Conservation (phyloP, 1,140 invertebrate species). For the Diorhabda sublineata region DNA sequence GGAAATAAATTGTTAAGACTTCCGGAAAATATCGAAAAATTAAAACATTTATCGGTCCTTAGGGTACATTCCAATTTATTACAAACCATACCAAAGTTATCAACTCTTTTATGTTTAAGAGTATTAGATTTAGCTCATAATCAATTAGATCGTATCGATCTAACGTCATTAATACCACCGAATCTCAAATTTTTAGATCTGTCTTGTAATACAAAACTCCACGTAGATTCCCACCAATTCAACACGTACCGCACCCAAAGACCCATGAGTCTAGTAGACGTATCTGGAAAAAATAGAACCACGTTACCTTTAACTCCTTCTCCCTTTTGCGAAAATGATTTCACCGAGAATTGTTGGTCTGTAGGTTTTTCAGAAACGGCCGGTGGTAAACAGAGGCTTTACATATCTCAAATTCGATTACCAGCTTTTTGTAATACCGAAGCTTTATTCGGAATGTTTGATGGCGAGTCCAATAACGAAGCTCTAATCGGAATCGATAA, state of each 20-base stretch:
- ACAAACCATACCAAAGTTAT: constrained; percentile 68
- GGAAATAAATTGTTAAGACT: constrained; percentile 75
- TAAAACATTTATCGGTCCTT: constrained; percentile 69
- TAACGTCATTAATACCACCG: constrained; percentile 69
- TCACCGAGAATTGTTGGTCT: constrained; percentile 63
- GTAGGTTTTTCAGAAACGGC: constrained; percentile 83
- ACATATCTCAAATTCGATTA: constrained; percentile 70
- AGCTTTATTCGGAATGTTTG: constrained; percentile 77
- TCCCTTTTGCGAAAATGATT: constrained; percentile 56
- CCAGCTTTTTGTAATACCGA: constrained; percentile 73
- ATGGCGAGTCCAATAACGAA: constrained; percentile 67
- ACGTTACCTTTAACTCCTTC: constrained; percentile 60
- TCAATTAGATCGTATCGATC: constrained; percentile 72
- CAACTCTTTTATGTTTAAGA: constrained; percentile 67
- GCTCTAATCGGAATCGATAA: constrained; percentile 65
- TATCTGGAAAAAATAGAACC: constrained; percentile 69
- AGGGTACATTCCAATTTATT: constrained; percentile 79
- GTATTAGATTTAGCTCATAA: constrained; percentile 82
- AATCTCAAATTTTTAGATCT: constrained; percentile 81
- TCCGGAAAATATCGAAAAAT: constrained; percentile 68
- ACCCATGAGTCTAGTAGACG: constrained; percentile 76
- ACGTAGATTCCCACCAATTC: constrained; percentile 77
- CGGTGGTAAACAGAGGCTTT: constrained; percentile 65
- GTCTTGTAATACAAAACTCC: constrained; percentile 74
- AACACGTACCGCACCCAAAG: constrained; percentile 72